Evolutionary conservation across 2,797 vertebrate species (phyloP).

Genomic region (Acrocephalus scirpaceus): DNA sequence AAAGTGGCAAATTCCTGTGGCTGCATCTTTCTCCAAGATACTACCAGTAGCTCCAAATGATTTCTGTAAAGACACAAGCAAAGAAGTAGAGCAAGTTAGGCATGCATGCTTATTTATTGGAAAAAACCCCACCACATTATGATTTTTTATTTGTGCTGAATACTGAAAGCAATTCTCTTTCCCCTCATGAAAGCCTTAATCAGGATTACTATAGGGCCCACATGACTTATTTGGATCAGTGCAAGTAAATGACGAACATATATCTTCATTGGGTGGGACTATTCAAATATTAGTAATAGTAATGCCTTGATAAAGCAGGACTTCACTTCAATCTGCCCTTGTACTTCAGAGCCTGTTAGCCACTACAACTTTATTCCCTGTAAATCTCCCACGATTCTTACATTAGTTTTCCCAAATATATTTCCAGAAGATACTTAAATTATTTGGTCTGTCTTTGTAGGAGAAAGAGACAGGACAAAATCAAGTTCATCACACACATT

Average conservation of each 20-base stretch:
- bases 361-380: neutral
- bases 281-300: neutral
- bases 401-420: neutral
- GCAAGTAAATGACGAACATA: neutral
- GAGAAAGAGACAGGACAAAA: neutral
- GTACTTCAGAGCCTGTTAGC: neutral
- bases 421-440: neutral
- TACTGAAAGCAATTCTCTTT: neutral
- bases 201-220: neutral
- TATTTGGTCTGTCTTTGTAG: neutral
- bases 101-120: neutral
- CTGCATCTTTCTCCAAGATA: conserved; percentile 89
- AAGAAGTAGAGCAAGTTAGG: neutral
- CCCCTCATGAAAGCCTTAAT: neutral
- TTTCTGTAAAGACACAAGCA: conserved; percentile 78
- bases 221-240: neutral
- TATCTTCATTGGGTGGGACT: neutral
- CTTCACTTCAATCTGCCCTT: neutral
- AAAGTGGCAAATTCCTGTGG: conserved; percentile 92
- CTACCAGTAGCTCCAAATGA: conserved; percentile 84
- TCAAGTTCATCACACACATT: neutral
- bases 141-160: neutral
- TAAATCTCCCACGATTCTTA: neutral
- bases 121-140: neutral
- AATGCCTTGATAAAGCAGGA: neutral